Evolutionary conservation across 2,113 vertebrate genomes (phyloP).

Genomic region (Ptyas mucosa): DNA sequence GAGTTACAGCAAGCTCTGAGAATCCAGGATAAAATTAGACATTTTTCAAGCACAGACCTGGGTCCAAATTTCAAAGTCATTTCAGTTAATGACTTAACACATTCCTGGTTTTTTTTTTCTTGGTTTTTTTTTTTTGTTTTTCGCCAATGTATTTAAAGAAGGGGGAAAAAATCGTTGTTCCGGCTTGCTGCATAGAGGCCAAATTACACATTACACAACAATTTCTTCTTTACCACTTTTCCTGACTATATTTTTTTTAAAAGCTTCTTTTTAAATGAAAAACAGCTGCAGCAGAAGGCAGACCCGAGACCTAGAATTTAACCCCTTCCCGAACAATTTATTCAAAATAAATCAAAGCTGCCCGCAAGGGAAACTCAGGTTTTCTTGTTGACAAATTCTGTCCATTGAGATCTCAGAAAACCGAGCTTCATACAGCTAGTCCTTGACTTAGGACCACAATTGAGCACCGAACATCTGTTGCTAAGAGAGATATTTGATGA

Average conservation of each 20-base stretch:
- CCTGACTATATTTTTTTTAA: not conserved
- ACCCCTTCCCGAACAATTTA: not conserved
- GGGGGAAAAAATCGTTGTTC: not conserved
- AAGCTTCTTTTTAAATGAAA: not conserved
- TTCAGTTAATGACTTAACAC: not conserved
- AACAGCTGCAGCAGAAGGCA: not conserved
- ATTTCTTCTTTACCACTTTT: not conserved
- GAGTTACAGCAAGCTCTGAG: not conserved
- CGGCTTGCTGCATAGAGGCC: not conserved
- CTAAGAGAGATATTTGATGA: not conserved
- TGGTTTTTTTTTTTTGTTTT: not conserved
- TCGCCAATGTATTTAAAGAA: not conserved
- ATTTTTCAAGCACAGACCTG: not conserved
- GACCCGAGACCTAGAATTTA: not conserved
- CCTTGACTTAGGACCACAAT: no score
- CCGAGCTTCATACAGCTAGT: no score
- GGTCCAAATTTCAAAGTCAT: not conserved
- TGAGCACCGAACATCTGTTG: not conserved
- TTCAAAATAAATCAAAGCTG: not conserved
- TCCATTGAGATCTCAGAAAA: no score
- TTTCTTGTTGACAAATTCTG: no score
- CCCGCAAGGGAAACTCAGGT: not conserved
- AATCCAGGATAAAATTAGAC: not conserved
- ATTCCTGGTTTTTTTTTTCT: not conserved
- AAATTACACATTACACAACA: not conserved